Conservation (phyloP, 2,113 vertebrate genomes). For the Oceanodroma tethys region DNA sequence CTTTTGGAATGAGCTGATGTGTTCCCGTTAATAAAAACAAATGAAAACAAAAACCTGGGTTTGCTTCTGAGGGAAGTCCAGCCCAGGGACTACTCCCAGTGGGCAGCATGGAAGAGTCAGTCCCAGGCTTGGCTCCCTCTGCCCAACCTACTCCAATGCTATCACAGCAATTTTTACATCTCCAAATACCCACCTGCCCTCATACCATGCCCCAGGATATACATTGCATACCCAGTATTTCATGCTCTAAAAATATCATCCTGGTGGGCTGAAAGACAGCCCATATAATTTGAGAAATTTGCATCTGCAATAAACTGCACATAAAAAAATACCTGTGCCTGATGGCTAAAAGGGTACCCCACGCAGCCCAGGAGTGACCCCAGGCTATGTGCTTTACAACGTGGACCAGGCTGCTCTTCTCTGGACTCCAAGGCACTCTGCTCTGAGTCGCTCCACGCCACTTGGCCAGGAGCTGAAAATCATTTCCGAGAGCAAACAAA, state of each 20-base stretch:
- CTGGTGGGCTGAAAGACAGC: neutral
- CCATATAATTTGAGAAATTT: neutral
- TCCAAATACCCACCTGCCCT: neutral
- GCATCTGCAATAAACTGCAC: neutral
- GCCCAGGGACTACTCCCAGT: neutral
- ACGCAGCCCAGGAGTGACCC: accelerated
- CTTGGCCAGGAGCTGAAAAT: neutral
- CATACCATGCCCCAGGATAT: neutral
- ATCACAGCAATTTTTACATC: neutral
- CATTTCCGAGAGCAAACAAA: neutral
- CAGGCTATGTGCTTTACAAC: accelerated
- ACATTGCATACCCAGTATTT: neutral
- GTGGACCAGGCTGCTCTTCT: accelerated
- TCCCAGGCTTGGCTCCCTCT: neutral
- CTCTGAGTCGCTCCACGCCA: neutral
- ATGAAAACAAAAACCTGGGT: neutral
- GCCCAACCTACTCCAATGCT: neutral
- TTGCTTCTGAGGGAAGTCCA: neutral
- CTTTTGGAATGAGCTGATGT: neutral
- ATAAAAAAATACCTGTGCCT: accelerated
- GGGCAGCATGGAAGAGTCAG: neutral
- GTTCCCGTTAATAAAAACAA: neutral
- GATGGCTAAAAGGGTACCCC: neutral
- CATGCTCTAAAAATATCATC: neutral
- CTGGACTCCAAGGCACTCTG: neutral